Conservation (phyloP, 2,888 invertebrate species). For the Cecidostiba fungosa region DNA sequence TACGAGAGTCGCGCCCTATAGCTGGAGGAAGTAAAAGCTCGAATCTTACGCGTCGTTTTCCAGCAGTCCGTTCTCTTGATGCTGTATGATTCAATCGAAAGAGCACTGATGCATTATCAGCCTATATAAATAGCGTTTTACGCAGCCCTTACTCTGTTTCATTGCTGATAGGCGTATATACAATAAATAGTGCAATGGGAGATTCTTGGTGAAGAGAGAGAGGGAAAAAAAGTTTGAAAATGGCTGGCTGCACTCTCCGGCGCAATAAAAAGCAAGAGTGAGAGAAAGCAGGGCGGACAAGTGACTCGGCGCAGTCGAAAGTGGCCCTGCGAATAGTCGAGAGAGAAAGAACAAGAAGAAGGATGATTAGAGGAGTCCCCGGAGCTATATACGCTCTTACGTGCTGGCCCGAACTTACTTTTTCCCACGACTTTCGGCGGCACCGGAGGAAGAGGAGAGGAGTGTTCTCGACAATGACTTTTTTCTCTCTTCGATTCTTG, state of each 20-base stretch:
- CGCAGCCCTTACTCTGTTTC: constrained; percentile 40
- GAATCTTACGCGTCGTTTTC: constrained; percentile 51
- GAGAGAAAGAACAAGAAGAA: background rate
- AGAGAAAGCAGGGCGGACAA: constrained; percentile 28
- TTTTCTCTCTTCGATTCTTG: constrained; percentile 38
- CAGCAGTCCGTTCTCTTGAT: background rate
- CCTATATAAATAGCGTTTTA: constrained; percentile 52
- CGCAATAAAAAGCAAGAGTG: background rate
- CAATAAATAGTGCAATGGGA: background rate
- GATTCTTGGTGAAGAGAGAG: background rate
- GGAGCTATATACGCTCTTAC: constrained; percentile 10
- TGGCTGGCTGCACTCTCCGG: background rate
- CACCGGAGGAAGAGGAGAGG: background rate
- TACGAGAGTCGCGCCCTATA: background rate
- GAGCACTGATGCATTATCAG: constrained; percentile 10
- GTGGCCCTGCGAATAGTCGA: constrained; percentile 1
- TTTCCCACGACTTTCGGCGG: constrained; percentile 55
- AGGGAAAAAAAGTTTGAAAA: background rate
- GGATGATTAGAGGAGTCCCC: constrained; percentile 8
- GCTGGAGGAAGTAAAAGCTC: constrained; percentile 1
- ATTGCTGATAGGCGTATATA: background rate
- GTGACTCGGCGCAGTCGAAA: constrained; percentile 13
- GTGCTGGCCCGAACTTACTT: background rate
- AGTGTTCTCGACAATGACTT: constrained; percentile 50
- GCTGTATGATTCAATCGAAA: background rate